These are phyloP conservation scores for Macrosoma leucophasiata DNA, from an alignment of 2,888 invertebrate species.

Conservation along the genomic window DNA sequence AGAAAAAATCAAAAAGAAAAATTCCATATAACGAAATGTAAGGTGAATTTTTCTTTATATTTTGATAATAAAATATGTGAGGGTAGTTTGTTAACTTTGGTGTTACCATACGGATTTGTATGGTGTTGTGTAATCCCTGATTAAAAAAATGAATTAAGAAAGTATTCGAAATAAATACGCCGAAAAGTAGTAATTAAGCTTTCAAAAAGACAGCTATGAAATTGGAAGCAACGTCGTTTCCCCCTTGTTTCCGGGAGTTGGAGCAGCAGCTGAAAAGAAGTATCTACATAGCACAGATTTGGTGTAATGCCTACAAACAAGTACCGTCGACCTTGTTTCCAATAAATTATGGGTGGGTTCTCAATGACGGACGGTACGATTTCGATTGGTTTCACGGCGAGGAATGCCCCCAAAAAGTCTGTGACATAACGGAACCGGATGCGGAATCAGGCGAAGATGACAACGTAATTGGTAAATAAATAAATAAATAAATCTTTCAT, in stretches of 20 bases:
- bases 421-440: slow-evolving; percentile 23
- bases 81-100: no score
- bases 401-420: slow-evolving; percentile 25
- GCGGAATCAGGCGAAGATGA: slow-evolving; percentile 23
- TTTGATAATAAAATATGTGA: no score
- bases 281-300: slow-evolving; percentile 27
- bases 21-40: no score
- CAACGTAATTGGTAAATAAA: slow-evolving; percentile 19
- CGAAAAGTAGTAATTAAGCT: slow-evolving; percentile 24
- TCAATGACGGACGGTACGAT: no score
- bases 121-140: no score
- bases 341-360: slow-evolving; percentile 25
- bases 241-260: slow-evolving; percentile 21
- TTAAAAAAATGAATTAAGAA: no score
- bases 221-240: slow-evolving; percentile 21
- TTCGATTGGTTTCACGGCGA: slow-evolving; percentile 28
- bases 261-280: slow-evolving; percentile 24
- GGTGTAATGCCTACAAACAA: slow-evolving; percentile 26
- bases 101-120: no score
- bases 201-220: slow-evolving; percentile 18
- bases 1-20: no score
- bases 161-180: slow-evolving; percentile 24
- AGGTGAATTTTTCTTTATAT: no score
- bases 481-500: slow-evolving; percentile 14
- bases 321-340: slow-evolving; percentile 26